Base-by-base conservation (phyloP, 2,113 vertebrate genomes). In the Mesoclemmys tuberculata region DNA sequence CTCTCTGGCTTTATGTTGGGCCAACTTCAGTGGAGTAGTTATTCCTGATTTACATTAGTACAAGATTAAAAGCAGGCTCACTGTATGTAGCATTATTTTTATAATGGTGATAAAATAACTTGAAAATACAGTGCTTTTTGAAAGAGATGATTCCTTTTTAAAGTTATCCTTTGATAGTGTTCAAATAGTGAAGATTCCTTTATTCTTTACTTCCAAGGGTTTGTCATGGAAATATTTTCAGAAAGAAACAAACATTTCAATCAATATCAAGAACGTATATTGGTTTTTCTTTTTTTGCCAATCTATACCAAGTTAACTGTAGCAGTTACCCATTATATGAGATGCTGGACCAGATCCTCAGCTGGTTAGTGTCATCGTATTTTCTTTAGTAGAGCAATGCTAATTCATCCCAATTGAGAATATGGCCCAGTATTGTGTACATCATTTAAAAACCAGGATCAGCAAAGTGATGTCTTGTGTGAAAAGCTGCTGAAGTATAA, bases 171-270 rank as follows among this genome's bases (percentile, higher is more conserved):
- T 86, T 94, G 24, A 38, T 2, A 80, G 71, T 48, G 80, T 61
- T 91, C 5, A 26, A 87, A 92, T 58, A 64, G 41, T 74, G 48
- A 90, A 68, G 61, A 91, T 54, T 52, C 21, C 35, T 95, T 91
- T 94, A 49, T 61, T 96, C 78, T 94, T 83, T 94, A 90, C 29
- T 94, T 87, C 96, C 92, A 97, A 56, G 95, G 94, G 31, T 75
- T 80, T 90, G 61, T 64, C 18, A 29, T 27, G 41, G 83, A 84
- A 64, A 13, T 77, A 83, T 82, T 98, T 85, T 96, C 90, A 94
- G 2, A 74, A 19, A 93, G 96, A 86, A 94, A 75, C 26, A 97
- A 96, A 84, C 35, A 80, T 90, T 88, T 80, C 84, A 93, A 94
- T 97, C 31, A 81, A 78, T 77, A 83, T 92, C 93, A 93, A 97